These are phyloP conservation scores for Ctenosaura bakeri DNA, from an alignment of 2,797 vertebrate species.

Conservation along the genomic window DNA sequence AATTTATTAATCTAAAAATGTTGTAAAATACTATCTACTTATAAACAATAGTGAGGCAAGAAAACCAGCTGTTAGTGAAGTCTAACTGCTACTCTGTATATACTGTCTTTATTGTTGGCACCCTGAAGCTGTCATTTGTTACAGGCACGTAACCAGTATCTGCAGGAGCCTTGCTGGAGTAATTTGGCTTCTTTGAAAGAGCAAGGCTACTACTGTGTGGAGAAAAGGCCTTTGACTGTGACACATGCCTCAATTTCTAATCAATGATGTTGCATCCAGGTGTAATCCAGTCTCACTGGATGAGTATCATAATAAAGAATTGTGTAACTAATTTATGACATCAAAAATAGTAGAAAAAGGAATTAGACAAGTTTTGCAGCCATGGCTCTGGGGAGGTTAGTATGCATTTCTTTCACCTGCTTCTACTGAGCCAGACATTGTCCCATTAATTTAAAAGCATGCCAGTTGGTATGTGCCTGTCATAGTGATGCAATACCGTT, in stretches of 20 bases:
- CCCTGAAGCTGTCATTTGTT: no score
- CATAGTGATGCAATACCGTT: not conserved
- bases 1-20: no score
- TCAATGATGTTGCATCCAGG: not conserved
- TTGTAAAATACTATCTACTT: no score
- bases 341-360: not conserved
- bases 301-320: not conserved
- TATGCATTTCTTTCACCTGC: not conserved
- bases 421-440: not conserved
- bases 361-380: not conserved
- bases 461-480: not conserved
- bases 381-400: not conserved
- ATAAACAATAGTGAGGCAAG: no score
- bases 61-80: no score
- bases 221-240: not conserved
- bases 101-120: no score
- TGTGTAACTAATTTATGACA: slow-evolving; percentile 13
- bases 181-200: no score
- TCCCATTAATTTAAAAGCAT: slow-evolving; percentile 2
- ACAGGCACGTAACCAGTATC: no score
- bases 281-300: not conserved
- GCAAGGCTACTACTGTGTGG: not conserved
- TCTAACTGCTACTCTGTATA: no score
- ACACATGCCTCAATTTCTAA: not conserved
- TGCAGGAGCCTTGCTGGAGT: no score